Percentiles rank a stretch among this genome's conserved stretches.
Evolutionary conservation across 2,888 invertebrate species (phyloP).

Genomic region (Dryomyza anilis): DNA sequence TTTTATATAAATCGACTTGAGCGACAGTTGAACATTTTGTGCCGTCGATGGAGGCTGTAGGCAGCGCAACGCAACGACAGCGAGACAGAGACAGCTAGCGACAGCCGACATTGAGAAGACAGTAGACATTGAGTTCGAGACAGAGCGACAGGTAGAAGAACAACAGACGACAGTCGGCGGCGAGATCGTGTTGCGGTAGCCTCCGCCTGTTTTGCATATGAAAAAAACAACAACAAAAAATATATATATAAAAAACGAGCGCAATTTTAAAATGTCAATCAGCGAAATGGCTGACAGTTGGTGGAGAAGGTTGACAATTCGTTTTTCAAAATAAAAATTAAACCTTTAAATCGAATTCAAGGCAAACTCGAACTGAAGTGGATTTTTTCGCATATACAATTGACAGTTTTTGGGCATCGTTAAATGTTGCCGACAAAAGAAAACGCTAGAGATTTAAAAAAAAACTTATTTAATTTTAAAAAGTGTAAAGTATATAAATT

Average conservation of each 20-base stretch:
- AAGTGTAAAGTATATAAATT: no score
- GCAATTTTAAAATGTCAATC: slow-evolving; percentile 23
- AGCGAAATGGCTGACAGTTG: slow-evolving; percentile 6
- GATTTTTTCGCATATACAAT: no score
- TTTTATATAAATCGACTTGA: no score
- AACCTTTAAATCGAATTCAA: no score
- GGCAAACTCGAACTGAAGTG: no score
- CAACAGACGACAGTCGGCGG: background rate
- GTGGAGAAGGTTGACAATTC: slow-evolving; percentile 1
- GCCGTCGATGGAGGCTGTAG: no score
- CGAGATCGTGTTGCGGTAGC: slow-evolving; percentile 9
- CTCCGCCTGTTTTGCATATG: slow-evolving; percentile 7
- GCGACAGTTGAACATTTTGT: no score
- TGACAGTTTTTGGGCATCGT: slow-evolving; percentile 6
- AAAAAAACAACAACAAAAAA: no score
- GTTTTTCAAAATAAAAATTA: background rate
- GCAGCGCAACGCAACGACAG: no score
- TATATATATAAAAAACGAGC: no score
- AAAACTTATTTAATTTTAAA: no score
- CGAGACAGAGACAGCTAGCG: background rate
- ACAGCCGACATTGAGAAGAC: background rate
- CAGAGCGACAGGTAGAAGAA: background rate
- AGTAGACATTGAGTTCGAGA: background rate
- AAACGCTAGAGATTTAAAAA: no score
- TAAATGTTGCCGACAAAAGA: slow-evolving; percentile 1